Base-by-base conservation (phyloP, 1,140 invertebrate species). In the Bemisia tabaci region DNA sequence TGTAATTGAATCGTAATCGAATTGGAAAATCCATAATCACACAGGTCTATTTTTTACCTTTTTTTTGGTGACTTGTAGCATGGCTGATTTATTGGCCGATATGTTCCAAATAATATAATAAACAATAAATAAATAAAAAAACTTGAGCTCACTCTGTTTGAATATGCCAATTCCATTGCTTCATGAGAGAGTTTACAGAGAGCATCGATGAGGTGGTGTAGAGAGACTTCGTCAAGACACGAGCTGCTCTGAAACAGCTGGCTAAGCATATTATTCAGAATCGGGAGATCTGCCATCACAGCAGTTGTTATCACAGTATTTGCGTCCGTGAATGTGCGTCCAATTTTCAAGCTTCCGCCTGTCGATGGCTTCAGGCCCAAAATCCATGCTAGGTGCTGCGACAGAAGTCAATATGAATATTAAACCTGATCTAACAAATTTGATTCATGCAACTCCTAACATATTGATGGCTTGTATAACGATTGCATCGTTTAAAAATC, bases 131-230 rank as follows among this genome's bases (percentile, higher is more conserved):
- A n/a, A n/a, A n/a, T n/a, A n/a, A n/a, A n/a, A n/a, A n/a, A n/a
- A n/a, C n/a, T n/a, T n/a, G n/a, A 22, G 66, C 79, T 81, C 78
- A 91, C 89, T 73, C 94, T 83, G 79, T 97, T 97, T 17, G 91
- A 90, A 80, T 94, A 96, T 0, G 94, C 94, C 26, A 98, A 79
- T 73, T 98, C 95, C 93, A 98, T 97, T 23, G 95, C 92, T 78
- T 99, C 96, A 70, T 94, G 88, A 1, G 94, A 97, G 2, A 98
- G 79, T 79, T 97, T 96, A 74, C 95, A 97, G 0, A 99, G 80
- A 5, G 96, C 95, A 79, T 98, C 95, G 64, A 98, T 95, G 1
- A 99, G 80, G 79, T 98, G 94, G 77, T 98, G 94, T 0, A 99
- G 79, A 1, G 94, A 92, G 1, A 94, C 93, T 76, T 98, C 94